Percentiles rank a stretch among this genome's conserved stretches.
phyloP scores from a whole-genome alignment of 2,797 vertebrate species.

The Microchirus variegatus region DNA sequence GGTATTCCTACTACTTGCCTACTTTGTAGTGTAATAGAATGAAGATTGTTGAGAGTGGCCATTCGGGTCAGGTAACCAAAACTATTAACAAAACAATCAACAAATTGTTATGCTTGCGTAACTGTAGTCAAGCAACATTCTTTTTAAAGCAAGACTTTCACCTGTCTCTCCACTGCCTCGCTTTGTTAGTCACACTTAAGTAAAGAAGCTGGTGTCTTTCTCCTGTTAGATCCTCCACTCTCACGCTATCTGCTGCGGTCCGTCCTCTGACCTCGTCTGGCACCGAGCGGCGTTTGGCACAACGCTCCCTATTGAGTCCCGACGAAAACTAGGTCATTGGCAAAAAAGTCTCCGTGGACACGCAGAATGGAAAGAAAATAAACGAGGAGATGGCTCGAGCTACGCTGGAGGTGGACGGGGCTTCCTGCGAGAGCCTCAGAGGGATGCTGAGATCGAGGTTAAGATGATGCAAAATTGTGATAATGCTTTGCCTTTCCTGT shows the following conservation, averaged over 20 bases:
- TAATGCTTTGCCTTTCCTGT: constrained; percentile 30
- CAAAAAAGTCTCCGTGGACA: constrained; percentile 68
- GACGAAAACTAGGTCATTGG: constrained; percentile 74
- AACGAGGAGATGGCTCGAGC: constrained; percentile 60
- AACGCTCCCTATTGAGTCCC: constrained; percentile 71
- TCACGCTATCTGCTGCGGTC: constrained; percentile 54
- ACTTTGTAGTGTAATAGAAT: no score
- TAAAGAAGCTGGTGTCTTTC: neutral
- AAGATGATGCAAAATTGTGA: constrained; percentile 43
- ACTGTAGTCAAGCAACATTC: no score
- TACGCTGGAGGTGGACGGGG: constrained; percentile 57
- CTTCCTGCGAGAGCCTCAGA: constrained; percentile 59
- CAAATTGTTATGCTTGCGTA: no score
- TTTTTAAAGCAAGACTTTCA: neutral
- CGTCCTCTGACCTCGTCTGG: constrained; percentile 62
- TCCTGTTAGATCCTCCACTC: constrained; percentile 41
- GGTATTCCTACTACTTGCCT: no score
- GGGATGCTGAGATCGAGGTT: constrained; percentile 53
- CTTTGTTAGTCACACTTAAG: neutral
- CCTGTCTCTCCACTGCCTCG: neutral
- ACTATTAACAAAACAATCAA: no score
- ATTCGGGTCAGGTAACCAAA: no score
- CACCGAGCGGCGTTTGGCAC: constrained; percentile 64
- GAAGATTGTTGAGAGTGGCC: no score
- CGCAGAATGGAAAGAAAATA: constrained; percentile 69